Conservation (phyloP, 2,888 invertebrate genomes). For the Ochlodes sylvanus region DNA sequence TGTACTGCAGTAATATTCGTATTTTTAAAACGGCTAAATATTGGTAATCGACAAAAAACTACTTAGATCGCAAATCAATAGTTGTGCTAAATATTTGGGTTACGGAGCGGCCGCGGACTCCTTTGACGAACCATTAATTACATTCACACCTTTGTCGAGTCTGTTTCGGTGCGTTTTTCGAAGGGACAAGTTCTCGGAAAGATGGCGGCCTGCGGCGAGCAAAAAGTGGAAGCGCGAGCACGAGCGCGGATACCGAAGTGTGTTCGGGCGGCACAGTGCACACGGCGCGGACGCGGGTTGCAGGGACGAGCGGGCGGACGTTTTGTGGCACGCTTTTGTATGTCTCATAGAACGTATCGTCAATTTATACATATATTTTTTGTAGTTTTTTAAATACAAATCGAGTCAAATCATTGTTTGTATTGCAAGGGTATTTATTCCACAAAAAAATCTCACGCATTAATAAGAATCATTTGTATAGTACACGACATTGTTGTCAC, state of each 20-base stretch:
- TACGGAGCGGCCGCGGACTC: slow-evolving; percentile 47
- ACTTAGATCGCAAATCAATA: slow-evolving; percentile 19
- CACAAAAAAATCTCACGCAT: no score
- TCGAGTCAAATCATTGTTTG: no score
- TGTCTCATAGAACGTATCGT: no score
- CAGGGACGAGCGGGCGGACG: neutral
- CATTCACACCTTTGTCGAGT: slow-evolving; percentile 77
- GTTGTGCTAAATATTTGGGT: slow-evolving; percentile 37
- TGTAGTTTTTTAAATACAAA: no score
- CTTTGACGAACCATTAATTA: slow-evolving; percentile 81
- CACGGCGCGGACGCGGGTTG: neutral
- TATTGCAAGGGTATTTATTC: no score
- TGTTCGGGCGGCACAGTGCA: slow-evolving; percentile 5
- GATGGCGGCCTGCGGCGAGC: slow-evolving; percentile 58
- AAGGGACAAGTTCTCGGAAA: slow-evolving; percentile 73
- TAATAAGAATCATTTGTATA: no score
- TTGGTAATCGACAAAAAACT: neutral
- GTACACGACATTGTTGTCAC: no score
- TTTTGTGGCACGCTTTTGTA: neutral
- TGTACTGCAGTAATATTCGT: no score
- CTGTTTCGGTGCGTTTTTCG: slow-evolving; percentile 54
- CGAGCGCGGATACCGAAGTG: slow-evolving; percentile 54
- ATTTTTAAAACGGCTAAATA: no score
- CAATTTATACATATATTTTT: no score
- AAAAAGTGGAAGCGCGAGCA: slow-evolving; percentile 69